Conservation (phyloP, 1,140 invertebrate species). For the Philaenus spumarius region DNA sequence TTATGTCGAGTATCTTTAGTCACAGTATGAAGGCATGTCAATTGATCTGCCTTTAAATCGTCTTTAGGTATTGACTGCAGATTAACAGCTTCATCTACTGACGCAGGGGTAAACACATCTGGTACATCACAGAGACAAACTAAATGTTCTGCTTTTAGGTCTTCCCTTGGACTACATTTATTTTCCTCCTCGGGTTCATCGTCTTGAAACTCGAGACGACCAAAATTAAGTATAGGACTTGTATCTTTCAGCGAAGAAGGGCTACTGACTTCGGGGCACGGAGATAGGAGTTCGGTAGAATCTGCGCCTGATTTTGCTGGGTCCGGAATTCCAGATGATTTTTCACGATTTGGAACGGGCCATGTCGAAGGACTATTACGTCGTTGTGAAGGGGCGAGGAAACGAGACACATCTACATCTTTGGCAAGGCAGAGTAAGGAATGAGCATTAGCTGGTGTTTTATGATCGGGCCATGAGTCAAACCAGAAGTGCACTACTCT, state of each 20-base stretch:
- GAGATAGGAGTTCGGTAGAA: conserved; percentile 3
- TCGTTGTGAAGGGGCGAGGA: background rate
- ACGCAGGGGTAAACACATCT: no score
- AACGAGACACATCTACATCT: conserved; percentile 48
- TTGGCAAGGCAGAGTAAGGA: conserved; percentile 52
- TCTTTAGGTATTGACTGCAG: no score
- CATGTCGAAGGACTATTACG: conserved; percentile 3
- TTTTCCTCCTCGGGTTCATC: conserved; percentile 14
- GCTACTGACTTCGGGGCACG: conserved; percentile 1
- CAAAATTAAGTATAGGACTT: conserved; percentile 24
- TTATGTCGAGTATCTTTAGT: background rate
- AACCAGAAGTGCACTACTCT: conserved; percentile 56
- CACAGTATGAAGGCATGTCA: no score
- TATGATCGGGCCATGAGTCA: conserved; percentile 60
- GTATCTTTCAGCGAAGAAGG: conserved; percentile 25
- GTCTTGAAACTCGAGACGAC: conserved; percentile 25
- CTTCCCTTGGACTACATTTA: background rate
- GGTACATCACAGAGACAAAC: background rate
- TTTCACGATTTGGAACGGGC: no score
- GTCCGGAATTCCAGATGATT: no score
- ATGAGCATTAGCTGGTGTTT: conserved; percentile 52
- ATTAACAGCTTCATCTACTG: no score
- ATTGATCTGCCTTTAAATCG: no score
- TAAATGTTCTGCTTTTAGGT: background rate
- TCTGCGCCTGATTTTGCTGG: no score